These are phyloP conservation scores for Cryptoleucopteryx plumbea DNA, from an alignment of 2,113 vertebrate species.

Conservation along the genomic window DNA sequence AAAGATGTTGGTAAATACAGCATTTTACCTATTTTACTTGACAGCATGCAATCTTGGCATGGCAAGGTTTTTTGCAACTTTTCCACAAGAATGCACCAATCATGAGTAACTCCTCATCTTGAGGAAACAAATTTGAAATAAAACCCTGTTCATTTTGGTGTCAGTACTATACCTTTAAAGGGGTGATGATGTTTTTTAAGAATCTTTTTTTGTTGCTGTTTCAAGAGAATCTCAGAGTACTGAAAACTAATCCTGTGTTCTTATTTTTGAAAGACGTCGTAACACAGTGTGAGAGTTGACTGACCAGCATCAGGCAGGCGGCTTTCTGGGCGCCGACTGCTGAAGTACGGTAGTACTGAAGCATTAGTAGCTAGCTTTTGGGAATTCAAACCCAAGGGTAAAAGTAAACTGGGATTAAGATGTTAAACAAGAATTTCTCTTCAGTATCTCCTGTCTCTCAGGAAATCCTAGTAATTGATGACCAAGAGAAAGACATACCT, in stretches of 20 bases:
- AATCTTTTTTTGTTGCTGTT: not conserved
- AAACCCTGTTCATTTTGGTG: not conserved
- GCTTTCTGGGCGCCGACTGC: not conserved
- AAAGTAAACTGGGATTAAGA: not conserved
- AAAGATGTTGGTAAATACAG: fast-evolving
- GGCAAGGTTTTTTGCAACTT: not conserved
- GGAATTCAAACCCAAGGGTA: not conserved
- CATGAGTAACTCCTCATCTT: not conserved
- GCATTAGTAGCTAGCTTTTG: not conserved
- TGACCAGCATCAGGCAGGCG: not conserved
- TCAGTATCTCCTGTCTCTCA: not conserved
- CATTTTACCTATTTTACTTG: not conserved
- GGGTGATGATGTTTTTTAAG: not conserved
- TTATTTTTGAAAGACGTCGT: not conserved
- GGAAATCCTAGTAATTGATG: not conserved
- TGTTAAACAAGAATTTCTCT: not conserved
- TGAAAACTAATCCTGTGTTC: not conserved
- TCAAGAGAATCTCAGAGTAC: not conserved
- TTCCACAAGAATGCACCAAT: not conserved
- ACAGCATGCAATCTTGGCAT: not conserved
- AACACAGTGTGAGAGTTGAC: fast-evolving
- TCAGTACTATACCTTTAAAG: not conserved
- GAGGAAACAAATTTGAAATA: not conserved
- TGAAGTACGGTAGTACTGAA: not conserved
- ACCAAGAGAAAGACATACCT: not conserved